Evolutionary conservation across 2,888 invertebrate genomes (phyloP), one percentile per base, ranked within the genome.

Genomic region (Sminthurides aquaticus): DNA sequence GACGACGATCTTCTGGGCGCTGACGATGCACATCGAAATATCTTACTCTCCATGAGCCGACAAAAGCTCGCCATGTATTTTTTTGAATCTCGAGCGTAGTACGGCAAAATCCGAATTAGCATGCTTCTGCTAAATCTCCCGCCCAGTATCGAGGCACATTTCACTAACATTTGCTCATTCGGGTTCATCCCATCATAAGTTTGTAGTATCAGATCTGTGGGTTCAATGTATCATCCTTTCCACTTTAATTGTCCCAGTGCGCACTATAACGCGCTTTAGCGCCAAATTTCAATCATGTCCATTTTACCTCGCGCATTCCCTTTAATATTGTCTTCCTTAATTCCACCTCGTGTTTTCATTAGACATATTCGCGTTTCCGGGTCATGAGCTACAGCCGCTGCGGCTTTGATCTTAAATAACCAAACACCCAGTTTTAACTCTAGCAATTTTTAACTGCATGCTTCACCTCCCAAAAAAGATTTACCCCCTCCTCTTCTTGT

Each of bases 101-200:
- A 56, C 0, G 72, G 71, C 0, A 74, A 29, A 11, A 74, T 58
- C 3, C 70, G 54, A 3, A 67, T 66, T 1, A 86, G 76, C 34
- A 83, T 79, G 25, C 79, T 79, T 68, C 85, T 79, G 18, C 81
- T 80, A 65, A 86, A 80, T 3, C 81, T 76, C 49, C 80, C 79
- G 0, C 86, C 86, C 43, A 86, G 78, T 0, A 84, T 82, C 0
- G 85, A 81, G 5, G 83, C 83, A 64, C 83, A 84, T 77, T 84
- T 85, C 18, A 86, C 76, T 56, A 86, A 77, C 62, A 83, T 76
- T 73, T 86, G 85, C 75, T 85, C 84, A 75, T 83, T 84, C 0
- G 83, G 81, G 3, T 82, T 82, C 56, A 87, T 75, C 0, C 84
- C 84, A 76, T 87, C 87, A 73, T 85, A 86, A 0, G 84, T 82